Evolutionary conservation across 1,140 invertebrate genomes (phyloP), one percentile per base, ranked within the genome.

Genomic region (Chironomus striatipennis): DNA sequence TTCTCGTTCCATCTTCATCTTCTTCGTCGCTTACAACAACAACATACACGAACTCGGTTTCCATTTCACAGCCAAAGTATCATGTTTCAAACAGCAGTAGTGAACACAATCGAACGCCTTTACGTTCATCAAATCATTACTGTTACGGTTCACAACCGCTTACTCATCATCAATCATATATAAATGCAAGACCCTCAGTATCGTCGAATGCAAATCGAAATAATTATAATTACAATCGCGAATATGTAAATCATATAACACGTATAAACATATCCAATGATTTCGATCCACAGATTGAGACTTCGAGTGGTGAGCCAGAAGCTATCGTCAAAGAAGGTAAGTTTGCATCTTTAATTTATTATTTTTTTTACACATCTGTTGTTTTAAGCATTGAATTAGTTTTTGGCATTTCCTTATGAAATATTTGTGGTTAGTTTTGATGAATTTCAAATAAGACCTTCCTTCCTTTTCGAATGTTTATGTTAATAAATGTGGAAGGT

Each of bases 291-390:
- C 81, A 82, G 81, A 80, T 82, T 77, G 81, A 82, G 77, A 80
- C 79, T 76, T 79, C 80, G 76, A 77, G 80, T 77, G 81, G 80
- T 77, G 80, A 81, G 78, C 80, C 79, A 77, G 81, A 82, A 81
- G 80, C 81, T 80, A 79, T 82, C 78, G 82, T 81, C 80, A 82
- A 82, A 82, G 81, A 82, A 81, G 81, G 81, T 82, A 73, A 80
- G 80, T 81, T 12, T 34, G 24, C 1, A 34, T 34, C 24, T 34
- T 34, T 34, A 34, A 34, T 34, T 34, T 34, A 34, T 34, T 34
- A 34, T 34, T 34, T 34, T 34, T 34, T n/a, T n/a, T n/a, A n/a
- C n/a, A 34, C 24, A 34, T 34, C 24, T 34, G 24, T 34, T 34
- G 5, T 34, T 34, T n/a, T 34, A 5, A 34, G 24, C 24, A 34